phyloP scores from a whole-genome alignment of 2,113 vertebrate genomes.

The Glaucidium brasilianum region DNA sequence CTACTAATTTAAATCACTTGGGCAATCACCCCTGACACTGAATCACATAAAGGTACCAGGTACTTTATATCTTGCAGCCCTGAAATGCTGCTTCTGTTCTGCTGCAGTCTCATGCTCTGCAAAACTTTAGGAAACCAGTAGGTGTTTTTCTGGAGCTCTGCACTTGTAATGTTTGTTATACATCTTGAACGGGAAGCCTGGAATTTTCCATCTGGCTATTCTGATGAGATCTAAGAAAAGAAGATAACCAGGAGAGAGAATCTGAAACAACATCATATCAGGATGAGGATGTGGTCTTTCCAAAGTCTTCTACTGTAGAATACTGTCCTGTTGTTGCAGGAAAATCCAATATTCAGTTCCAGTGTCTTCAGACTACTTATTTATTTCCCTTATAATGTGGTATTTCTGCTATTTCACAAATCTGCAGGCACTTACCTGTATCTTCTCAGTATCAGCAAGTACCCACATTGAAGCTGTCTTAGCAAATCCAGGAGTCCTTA shows the following conservation, averaged over 20 bases:
- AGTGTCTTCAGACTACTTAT: background rate
- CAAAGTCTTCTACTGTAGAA: background rate
- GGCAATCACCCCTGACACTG: background rate
- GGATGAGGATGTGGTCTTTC: background rate
- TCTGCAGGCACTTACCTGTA: background rate
- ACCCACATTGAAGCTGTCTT: background rate
- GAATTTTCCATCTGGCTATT: background rate
- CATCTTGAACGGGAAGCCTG: background rate
- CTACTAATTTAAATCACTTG: background rate
- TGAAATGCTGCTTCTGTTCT: background rate
- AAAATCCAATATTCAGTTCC: background rate
- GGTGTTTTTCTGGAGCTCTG: background rate
- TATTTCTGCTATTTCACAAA: background rate
- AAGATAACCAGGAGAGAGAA: background rate
- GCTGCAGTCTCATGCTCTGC: background rate
- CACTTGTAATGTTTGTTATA: background rate
- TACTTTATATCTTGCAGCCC: background rate
- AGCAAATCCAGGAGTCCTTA: background rate
- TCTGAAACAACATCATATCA: background rate
- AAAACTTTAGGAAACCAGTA: background rate
- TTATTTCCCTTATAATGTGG: background rate
- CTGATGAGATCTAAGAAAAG: background rate
- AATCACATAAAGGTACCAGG: background rate
- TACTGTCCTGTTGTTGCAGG: background rate
- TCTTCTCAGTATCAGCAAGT: background rate